Evolutionary conservation across 2,113 vertebrate genomes (phyloP).

Genomic region (Saccopteryx bilineata): DNA sequence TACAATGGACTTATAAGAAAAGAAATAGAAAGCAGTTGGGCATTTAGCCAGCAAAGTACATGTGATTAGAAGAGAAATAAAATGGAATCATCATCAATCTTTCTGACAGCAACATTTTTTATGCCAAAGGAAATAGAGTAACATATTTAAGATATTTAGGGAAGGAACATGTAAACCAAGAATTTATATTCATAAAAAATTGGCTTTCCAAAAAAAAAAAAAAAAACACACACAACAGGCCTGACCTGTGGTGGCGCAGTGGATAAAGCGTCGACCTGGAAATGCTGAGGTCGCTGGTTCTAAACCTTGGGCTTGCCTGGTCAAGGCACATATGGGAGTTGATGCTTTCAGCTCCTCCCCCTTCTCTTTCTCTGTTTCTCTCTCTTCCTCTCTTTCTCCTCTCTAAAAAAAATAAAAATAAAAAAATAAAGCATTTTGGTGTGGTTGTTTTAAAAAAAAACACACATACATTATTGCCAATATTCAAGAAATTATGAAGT

Average conservation of each 20-base stretch:
- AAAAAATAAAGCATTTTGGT: no score
- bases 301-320: no score
- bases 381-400: no score
- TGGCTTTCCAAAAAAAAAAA: neutral
- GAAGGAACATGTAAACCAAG: neutral
- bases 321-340: no score
- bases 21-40: neutral
- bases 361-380: no score
- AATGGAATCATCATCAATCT: neutral
- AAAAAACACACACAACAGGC: no score
- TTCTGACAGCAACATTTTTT: neutral
- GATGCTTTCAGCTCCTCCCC: no score
- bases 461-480: neutral
- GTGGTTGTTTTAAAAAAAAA: no score
- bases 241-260: no score
- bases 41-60: neutral
- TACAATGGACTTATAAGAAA: neutral
- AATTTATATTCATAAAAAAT: neutral
- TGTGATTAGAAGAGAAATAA: neutral
- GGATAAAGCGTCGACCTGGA: no score
- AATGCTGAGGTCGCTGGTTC: no score
- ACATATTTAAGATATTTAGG: neutral
- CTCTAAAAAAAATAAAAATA: no score
- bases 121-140: neutral
- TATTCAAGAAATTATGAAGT: neutral